Evolutionary conservation across 2,113 vertebrate genomes (phyloP).

Genomic region (Ondatra zibethicus): DNA sequence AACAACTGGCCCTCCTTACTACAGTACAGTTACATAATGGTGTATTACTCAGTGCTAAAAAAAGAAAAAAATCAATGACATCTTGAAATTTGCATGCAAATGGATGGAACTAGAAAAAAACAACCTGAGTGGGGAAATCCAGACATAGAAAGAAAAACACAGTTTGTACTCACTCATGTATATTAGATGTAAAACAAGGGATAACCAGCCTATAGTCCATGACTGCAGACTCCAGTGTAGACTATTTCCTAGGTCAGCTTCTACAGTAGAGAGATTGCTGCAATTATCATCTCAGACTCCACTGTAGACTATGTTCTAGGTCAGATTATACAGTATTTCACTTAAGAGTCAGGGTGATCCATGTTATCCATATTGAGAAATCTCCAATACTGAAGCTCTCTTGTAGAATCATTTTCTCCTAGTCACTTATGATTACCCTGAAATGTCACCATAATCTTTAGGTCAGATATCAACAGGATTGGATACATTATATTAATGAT

Average conservation of each 20-base stretch:
- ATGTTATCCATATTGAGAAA: neutral
- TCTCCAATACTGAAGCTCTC: neutral
- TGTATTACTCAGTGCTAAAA: no score
- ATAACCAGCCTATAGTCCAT: no score
- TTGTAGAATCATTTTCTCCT: neutral
- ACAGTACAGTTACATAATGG: no score
- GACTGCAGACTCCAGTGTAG: neutral
- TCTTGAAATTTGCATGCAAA: no score
- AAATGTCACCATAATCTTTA: neutral
- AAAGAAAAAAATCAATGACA: no score
- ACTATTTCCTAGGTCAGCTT: neutral
- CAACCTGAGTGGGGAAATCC: no score
- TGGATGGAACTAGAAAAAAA: no score
- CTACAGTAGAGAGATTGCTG: neutral
- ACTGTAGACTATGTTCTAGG: no score
- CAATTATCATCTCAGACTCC: neutral
- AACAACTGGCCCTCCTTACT: no score
- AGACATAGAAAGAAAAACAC: no score
- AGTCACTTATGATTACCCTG: neutral
- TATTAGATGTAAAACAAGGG: no score
- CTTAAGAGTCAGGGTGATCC: rapidly evolving
- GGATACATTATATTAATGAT: neutral
- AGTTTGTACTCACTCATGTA: no score
- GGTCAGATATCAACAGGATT: neutral
- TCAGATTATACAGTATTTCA: neutral